Evolutionary conservation across 2,797 vertebrate genomes (phyloP).

Genomic region (Zenarchopterus dispar): DNA sequence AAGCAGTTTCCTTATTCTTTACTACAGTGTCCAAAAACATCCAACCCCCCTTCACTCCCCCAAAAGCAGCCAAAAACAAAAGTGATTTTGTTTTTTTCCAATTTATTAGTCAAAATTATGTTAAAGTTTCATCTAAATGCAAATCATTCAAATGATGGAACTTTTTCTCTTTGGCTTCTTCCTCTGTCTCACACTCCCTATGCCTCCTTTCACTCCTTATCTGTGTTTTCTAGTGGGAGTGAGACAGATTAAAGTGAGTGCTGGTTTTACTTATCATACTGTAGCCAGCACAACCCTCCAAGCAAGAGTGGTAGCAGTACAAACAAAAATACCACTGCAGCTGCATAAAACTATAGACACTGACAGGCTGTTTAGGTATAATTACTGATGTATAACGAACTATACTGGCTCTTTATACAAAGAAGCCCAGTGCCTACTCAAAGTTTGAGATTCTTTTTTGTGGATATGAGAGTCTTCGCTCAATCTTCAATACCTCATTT

Average conservation of each 20-base stretch:
- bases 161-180: conserved; percentile 49
- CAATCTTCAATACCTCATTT: background rate
- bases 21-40: too few relatives aligned
- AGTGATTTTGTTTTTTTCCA: background rate
- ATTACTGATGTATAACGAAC: too few relatives aligned
- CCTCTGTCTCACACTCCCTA: conserved; percentile 50
- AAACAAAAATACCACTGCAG: conserved; percentile 28
- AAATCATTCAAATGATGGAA: conserved; percentile 39
- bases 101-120: background rate
- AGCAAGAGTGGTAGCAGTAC: conserved; percentile 74
- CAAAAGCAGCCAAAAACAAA: too few relatives aligned
- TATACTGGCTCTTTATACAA: too few relatives aligned
- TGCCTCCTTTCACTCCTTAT: conserved; percentile 68
- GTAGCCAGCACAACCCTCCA: conserved; percentile 83
- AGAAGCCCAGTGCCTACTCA: too few relatives aligned
- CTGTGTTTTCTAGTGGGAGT: conserved; percentile 82
- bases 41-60: too few relatives aligned
- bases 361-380: background rate
- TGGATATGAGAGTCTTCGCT: background rate
- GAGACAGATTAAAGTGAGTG: conserved; percentile 87
- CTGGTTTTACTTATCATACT: conserved; percentile 88
- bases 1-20: too few relatives aligned
- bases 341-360: conserved; percentile 8
- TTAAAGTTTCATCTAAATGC: conserved; percentile 16
- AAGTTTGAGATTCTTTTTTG: background rate